Evolutionary conservation across 1,140 invertebrate species (phyloP).

Genomic region (Whitmania pigra): DNA sequence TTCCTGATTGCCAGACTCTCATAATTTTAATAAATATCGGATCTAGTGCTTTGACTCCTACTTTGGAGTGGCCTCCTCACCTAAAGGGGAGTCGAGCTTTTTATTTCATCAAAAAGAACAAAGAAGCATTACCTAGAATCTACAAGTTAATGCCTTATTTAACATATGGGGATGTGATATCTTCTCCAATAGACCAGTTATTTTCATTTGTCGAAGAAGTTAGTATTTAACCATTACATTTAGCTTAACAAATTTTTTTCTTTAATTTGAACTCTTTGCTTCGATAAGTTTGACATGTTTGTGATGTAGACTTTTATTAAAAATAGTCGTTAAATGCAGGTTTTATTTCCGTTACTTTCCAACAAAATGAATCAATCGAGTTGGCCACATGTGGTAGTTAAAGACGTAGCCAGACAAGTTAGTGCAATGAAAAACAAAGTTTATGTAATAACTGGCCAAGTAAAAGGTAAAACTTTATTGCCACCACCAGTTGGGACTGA

Average conservation of each 20-base stretch:
- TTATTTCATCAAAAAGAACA: constrained; percentile 68
- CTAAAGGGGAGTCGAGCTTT: constrained; percentile 58
- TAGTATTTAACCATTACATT: constrained; percentile 33
- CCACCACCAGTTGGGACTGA: constrained; percentile 82
- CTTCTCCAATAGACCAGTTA: constrained; percentile 75
- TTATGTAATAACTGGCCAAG: constrained; percentile 78
- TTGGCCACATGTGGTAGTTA: constrained; percentile 67
- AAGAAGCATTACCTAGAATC: constrained; percentile 58
- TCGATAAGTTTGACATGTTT: too few relatives aligned
- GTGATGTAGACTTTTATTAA: neutral
- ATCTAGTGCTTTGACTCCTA: constrained; percentile 31
- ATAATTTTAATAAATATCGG: constrained; percentile 33
- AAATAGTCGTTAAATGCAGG: constrained; percentile 39
- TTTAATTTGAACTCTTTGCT: too few relatives aligned
- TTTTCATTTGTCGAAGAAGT: constrained; percentile 76
- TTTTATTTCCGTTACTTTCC: constrained; percentile 62
- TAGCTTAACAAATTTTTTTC: too few relatives aligned
- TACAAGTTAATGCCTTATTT: constrained; percentile 53
- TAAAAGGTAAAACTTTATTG: constrained; percentile 80
- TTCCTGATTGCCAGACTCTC: constrained; percentile 45
- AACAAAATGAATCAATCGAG: constrained; percentile 55
- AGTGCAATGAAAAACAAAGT: constrained; percentile 72
- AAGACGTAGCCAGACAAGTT: constrained; percentile 72
- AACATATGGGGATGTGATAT: constrained; percentile 74
- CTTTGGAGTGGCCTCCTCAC: constrained; percentile 55